These are phyloP conservation scores for Patiria miniata DNA, from an alignment of 35 echinoderm and acorn worm genomes.

Conservation along the genomic window DNA sequence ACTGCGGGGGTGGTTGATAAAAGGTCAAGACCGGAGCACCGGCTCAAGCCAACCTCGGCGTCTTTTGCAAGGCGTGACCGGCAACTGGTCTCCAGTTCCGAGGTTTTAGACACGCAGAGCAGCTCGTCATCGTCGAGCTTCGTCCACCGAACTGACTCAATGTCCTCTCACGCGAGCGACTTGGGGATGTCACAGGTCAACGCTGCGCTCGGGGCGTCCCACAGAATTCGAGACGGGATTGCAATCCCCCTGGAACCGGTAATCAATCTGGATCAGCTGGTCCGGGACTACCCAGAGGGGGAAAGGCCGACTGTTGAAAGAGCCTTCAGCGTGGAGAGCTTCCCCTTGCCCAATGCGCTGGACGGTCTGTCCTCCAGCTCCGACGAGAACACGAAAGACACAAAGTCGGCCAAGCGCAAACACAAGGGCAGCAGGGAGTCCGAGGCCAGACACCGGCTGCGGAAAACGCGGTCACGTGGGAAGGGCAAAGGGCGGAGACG, in stretches of 20 bases:
- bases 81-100: not conserved
- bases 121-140: not conserved
- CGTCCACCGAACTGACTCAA: not conserved
- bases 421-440: slow-evolving; percentile 9
- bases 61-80: not conserved
- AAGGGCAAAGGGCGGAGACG: slow-evolving; percentile 78
- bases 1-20: not conserved
- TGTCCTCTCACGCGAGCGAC: slow-evolving; percentile 11
- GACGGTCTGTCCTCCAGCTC: slow-evolving; percentile 53
- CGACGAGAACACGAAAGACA: slow-evolving; percentile 13
- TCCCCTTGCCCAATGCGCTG: slow-evolving; percentile 76
- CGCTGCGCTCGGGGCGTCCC: not conserved
- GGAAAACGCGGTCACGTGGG: slow-evolving; percentile 87
- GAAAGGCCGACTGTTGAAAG: not conserved
- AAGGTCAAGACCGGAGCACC: not conserved
- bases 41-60: not conserved
- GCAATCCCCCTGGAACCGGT: not conserved
- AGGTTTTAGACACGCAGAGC: not conserved
- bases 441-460: slow-evolving; percentile 43
- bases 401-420: not conserved
- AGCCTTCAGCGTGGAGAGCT: slow-evolving; percentile 67
- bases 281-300: slow-evolving; percentile 35
- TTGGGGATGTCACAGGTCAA: not conserved
- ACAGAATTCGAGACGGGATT: not conserved
- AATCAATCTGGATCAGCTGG: slow-evolving; percentile 23